Base-by-base conservation (phyloP, 2,797 vertebrate species). In the Melanotaenia trifasciata region DNA sequence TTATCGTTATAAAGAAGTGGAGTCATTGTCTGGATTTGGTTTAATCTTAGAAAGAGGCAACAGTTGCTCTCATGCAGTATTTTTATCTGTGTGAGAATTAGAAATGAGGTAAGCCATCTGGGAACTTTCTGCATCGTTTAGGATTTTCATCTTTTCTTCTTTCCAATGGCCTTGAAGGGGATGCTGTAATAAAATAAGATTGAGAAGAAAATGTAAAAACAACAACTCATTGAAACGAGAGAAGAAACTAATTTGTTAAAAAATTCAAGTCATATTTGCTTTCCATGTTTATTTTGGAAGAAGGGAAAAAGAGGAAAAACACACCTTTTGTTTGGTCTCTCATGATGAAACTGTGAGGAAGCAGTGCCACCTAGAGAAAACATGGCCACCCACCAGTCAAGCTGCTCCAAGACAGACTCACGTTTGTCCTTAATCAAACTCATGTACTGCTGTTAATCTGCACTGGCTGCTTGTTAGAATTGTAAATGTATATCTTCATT, bases 351-450 rank as follows among this genome's bases (percentile, higher is more conserved):
- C 13, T 26, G 33, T 90, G 73, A 74, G 59, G 77, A 12, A 78
- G 76, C 78, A 93, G 87, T 80, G 89, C 81, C 91, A 90, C 47
- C 93, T 92, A 90, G 88, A 85, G 92, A 74, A 56, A 43, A 0
- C 26, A 54, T 9, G 24, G 47, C 1, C 50, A 73, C 58, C 64
- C 58, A 8, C 47, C 24, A 38, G 16, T 4, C 43, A 67, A 11
- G 40, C 18, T n/a, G 1, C 18, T 50, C 4, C 56, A 12, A 51
- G 62, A 51, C n/a, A 51, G 16, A 33, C 33, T 50, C 4, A 30
- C 30, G 30, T 30, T 30, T 30, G 30, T 30, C 30, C 30, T 30
- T 5, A 30, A 30, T 53, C 10, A 12, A 11, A 13, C 11, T 54
- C 53, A 54, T 54, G 10, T 51, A 1, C 22, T 9, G 7, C 9